Base-by-base conservation (phyloP, 1,140 invertebrate species). In the Lordiphosa clarofinis region DNA sequence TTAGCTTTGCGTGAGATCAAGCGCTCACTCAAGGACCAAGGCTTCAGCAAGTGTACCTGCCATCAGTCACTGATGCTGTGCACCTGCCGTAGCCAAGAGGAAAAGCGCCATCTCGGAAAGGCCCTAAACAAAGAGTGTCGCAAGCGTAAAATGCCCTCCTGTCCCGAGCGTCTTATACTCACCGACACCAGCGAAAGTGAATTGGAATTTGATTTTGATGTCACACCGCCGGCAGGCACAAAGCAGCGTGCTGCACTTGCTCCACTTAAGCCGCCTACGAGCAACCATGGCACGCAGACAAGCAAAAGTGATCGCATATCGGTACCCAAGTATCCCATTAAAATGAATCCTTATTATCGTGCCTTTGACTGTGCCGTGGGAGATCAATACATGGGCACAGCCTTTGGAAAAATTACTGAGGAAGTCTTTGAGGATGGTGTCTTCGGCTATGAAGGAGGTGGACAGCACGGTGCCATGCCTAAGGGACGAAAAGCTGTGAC, bases 161-260 rank as follows among this genome's bases (percentile, higher is more conserved):
- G 67, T 8, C 47, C 59, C 4, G 66, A 86, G 15, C 46, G 52
- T 0, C 43, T 89, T 4, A 52, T 82, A 3, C 61, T 89, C 3
- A 86, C 84, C 0, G 88, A 89, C 13, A 86, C 86, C 1, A 87
- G 66, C n/a, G 72, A 87, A 0, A 81, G 73, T 28, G 88, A 89
- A 4, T 33, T 73, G 40, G 86, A 89, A 35, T 87, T 76, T 9
- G 62, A 89, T 15, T 49, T 89, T 1, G 56, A 78, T 44, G 67
- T 89, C 0, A 65, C 66, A 4, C 84, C 84, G 0, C 79, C 84
- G 1, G 59, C 73, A 0, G 76, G n/a, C 6, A 7, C 12, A 7
- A 43, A 36, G 12, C 21, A 36, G 6, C 57, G 8, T 19, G 11
- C 1, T 13, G 5, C 5, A 9, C 2, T 24, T 4, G 21, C 21